Conservation (phyloP, 2,888 invertebrate genomes). For the Keiferia lycopersicella region DNA sequence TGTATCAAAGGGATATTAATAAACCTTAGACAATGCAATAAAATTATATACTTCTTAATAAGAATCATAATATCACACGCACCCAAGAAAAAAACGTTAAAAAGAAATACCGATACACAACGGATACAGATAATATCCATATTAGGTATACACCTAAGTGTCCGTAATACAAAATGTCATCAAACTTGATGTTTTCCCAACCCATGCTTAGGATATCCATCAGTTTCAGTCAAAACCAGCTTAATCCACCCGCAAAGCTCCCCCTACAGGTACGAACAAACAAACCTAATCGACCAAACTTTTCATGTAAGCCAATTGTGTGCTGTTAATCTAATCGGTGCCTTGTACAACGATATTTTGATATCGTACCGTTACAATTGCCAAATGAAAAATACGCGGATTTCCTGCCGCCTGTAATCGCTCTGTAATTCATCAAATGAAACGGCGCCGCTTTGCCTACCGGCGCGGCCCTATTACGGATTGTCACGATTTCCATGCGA, state of each 20-base stretch:
- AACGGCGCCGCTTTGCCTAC: conserved; percentile 59
- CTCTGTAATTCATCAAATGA: conserved; percentile 74
- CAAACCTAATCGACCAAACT: conserved; percentile 71
- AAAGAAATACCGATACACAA: not conserved
- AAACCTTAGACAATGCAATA: no score
- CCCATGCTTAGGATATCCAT: not conserved
- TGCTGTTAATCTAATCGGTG: conserved; percentile 65
- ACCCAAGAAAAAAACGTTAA: not conserved
- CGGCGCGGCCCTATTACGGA: conserved; percentile 57
- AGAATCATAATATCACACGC: no score
- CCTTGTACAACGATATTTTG: conserved; percentile 72
- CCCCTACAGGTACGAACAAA: conserved; percentile 6
- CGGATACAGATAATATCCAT: not conserved
- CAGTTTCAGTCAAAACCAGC: conserved; percentile 5
- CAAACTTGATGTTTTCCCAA: not conserved
- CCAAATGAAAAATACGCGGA: conserved; percentile 78
- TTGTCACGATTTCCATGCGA: conserved; percentile 66
- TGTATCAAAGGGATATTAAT: no score
- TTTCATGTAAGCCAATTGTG: conserved; percentile 76
- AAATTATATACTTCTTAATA: no score
- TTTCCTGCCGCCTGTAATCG: conserved; percentile 74
- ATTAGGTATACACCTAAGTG: no score
- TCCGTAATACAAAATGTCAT: not conserved
- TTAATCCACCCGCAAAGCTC: conserved; percentile 17
- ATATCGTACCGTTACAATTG: conserved; percentile 70